Percentiles rank a stretch among this genome's conserved stretches.
Conservation (phyloP, 2,797 vertebrate genomes). For the Glossophaga mutica region DNA sequence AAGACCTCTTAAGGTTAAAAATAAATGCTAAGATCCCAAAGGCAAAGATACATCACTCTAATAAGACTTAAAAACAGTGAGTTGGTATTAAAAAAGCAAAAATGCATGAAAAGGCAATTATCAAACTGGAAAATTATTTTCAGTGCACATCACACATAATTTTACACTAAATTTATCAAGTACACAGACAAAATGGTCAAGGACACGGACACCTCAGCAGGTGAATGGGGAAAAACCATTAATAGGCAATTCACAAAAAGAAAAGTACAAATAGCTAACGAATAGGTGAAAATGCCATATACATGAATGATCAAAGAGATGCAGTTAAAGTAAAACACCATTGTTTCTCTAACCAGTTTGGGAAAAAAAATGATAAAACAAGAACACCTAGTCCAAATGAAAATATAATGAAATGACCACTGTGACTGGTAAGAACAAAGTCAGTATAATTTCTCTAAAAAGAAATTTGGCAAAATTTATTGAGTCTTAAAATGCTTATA, state of each 20-base stretch:
- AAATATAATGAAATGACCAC: not conserved
- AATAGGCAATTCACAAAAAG: not conserved
- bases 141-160: not conserved
- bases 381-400: not conserved
- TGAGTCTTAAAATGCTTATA: conserved; percentile 8
- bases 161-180: not conserved
- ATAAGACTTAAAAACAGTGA: not conserved
- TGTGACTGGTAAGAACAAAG: not conserved
- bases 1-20: not conserved
- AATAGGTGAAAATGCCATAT: not conserved
- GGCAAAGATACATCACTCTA: not conserved
- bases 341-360: not conserved
- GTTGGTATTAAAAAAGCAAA: not conserved
- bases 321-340: not conserved
- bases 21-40: not conserved
- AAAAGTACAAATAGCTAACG: not conserved
- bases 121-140: not conserved
- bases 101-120: not conserved
- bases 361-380: not conserved
- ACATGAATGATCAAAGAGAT: not conserved
- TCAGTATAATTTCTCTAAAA: not conserved
- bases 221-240: not conserved
- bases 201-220: not conserved
- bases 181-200: not conserved
- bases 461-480: conserved; percentile 1